Percentiles rank a stretch among this genome's conserved stretches.
Conservation (phyloP, 2,888 invertebrate genomes). For the Heliconius ismenius region DNA sequence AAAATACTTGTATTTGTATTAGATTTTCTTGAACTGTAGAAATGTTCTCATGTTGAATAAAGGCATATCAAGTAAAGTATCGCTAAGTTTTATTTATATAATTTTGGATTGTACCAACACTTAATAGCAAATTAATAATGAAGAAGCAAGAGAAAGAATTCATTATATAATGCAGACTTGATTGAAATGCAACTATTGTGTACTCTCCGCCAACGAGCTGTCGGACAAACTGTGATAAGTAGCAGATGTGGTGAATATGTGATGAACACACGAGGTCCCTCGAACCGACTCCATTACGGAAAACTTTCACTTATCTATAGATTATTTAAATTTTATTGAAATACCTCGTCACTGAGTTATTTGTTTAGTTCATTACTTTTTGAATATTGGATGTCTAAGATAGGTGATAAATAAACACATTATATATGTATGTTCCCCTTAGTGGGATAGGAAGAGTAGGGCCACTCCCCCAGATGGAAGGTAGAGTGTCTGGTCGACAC, state of each 20-base stretch:
- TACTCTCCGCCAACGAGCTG: too few relatives aligned
- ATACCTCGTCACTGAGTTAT: conserved; percentile 38
- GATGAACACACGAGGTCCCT: not conserved
- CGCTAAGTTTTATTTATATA: not conserved
- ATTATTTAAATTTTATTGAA: conserved; percentile 51
- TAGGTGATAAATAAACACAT: not conserved
- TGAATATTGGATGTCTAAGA: not conserved
- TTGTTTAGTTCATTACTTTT: conserved; percentile 16
- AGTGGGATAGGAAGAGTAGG: too few relatives aligned
- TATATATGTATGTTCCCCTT: too few relatives aligned
- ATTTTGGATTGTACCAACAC: not conserved
- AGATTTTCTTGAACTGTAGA: not conserved
- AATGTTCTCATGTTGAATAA: conserved; percentile 3
- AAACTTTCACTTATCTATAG: conserved; percentile 54
- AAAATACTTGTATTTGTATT: not conserved
- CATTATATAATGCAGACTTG: too few relatives aligned
- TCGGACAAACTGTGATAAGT: too few relatives aligned
- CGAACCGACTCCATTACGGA: conserved; percentile 15
- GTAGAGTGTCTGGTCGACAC: too few relatives aligned
- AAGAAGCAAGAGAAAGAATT: too few relatives aligned
- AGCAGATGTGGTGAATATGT: not conserved
- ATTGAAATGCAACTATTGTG: too few relatives aligned
- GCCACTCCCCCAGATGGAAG: too few relatives aligned
- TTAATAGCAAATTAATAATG: too few relatives aligned
- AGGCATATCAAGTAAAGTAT: conserved; percentile 8